Percentiles rank a stretch among this genome's conserved stretches.
Conservation (phyloP, 2,888 invertebrate genomes). For the Zygogramma bicolorata region DNA sequence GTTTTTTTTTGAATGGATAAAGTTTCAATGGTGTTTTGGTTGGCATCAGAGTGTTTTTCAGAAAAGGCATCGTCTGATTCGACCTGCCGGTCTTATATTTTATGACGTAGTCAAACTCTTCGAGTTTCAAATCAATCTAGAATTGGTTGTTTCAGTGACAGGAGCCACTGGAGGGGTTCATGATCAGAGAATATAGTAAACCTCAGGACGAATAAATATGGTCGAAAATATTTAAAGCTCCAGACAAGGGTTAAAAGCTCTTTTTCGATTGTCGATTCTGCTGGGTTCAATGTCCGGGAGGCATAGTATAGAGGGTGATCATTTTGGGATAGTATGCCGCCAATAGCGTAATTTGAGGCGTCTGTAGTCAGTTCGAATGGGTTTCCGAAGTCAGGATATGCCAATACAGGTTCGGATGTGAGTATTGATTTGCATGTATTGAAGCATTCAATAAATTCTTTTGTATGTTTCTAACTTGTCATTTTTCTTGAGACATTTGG, state of each 20-base stretch:
- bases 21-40: background rate
- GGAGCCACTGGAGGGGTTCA: conserved; percentile 17
- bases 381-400: conserved; percentile 19
- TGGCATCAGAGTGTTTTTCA: background rate
- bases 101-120: conserved; percentile 8
- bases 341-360: conserved; percentile 25
- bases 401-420: background rate
- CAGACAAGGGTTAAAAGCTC: background rate
- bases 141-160: conserved; percentile 4
- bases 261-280: background rate
- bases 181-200: conserved; percentile 8
- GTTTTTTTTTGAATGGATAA: background rate
- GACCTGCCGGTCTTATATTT: conserved; percentile 5
- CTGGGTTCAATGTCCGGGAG: background rate
- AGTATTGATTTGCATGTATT: conserved; percentile 6
- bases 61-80: background rate
- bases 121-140: conserved; percentile 9
- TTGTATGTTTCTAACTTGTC: background rate
- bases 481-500: conserved; percentile 19
- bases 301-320: conserved; percentile 13
- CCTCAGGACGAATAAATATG: conserved; percentile 3
- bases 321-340: conserved; percentile 22
- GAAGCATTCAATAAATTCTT: conserved; percentile 7
- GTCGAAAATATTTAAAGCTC: background rate
- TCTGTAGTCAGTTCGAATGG: conserved; percentile 24